Evolutionary conservation across 2,888 invertebrate genomes (phyloP).

Genomic region (Teleogryllus oceanicus): DNA sequence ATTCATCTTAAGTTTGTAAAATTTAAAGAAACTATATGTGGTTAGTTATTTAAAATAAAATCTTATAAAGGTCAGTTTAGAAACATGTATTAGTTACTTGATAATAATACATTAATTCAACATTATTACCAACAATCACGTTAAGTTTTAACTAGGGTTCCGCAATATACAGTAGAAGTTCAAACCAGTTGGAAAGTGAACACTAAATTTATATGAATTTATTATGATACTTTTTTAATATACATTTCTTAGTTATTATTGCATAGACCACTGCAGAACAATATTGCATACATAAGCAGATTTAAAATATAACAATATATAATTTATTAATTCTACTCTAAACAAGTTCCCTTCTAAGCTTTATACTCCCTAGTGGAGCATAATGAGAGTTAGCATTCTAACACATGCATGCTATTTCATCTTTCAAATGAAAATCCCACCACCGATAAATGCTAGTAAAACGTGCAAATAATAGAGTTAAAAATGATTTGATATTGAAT

Average conservation of each 20-base stretch:
- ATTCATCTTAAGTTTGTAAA: too few species aligned
- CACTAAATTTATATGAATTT: slow-evolving; percentile 11
- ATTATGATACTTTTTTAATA: background rate
- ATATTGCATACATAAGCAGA: slow-evolving; percentile 2
- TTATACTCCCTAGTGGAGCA: background rate
- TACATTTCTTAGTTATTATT: slow-evolving; percentile 10
- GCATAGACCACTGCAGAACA: slow-evolving; percentile 10
- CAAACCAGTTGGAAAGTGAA: background rate
- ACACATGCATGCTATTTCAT: background rate
- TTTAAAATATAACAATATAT: background rate
- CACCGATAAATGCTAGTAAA: background rate
- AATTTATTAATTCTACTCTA: background rate
- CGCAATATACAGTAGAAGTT: background rate
- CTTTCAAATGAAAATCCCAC: background rate
- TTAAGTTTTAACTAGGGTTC: background rate
- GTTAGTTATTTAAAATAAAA: background rate
- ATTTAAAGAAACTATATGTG: background rate
- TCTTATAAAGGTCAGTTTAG: background rate
- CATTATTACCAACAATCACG: background rate
- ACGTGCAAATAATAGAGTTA: background rate
- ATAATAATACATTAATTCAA: background rate
- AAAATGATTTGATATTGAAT: too few species aligned
- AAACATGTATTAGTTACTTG: background rate
- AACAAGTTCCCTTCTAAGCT: background rate
- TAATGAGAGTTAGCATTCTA: background rate